Evolutionary conservation across 1,140 invertebrate species (phyloP).

Genomic region (Drosophila elegans): DNA sequence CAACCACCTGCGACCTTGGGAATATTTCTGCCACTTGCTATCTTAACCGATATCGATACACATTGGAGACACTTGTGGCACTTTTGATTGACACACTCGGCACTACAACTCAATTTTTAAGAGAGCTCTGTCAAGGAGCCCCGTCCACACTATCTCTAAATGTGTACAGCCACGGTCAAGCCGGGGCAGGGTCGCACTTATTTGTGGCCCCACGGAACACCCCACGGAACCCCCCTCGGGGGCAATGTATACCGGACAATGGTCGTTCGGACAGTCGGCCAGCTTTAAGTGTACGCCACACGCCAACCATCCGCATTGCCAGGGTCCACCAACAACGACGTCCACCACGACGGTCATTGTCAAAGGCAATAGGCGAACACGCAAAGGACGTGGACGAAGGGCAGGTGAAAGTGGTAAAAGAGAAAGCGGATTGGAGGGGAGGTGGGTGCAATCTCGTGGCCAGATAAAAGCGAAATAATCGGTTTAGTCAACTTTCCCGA

Average conservation of each 20-base stretch:
- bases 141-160: constrained; percentile 14
- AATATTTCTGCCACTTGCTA: constrained; percentile 28
- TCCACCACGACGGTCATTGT: constrained; percentile 60
- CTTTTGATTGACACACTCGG: constrained; percentile 47
- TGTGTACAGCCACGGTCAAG: constrained; percentile 18
- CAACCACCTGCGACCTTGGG: constrained; percentile 20
- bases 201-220: constrained; percentile 7
- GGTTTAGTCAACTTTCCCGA: constrained; percentile 16
- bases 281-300: constrained; percentile 53
- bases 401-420: constrained; percentile 35
- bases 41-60: constrained; percentile 38
- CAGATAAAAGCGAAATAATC: constrained; percentile 27
- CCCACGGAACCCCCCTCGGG: neutral
- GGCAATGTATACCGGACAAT: constrained; percentile 3
- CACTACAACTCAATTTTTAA: constrained; percentile 41
- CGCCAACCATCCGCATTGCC: constrained; percentile 13
- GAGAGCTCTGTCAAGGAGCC: constrained; percentile 13
- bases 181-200: constrained; percentile 13
- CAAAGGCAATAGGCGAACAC: constrained; percentile 49
- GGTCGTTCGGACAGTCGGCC: constrained; percentile 43
- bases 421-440: constrained; percentile 1
- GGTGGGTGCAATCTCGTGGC: constrained; percentile 22
- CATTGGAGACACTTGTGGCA: constrained; percentile 49
- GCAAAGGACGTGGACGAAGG: constrained; percentile 25
- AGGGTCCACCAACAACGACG: constrained; percentile 18